Base-by-base conservation (phyloP, 2,888 invertebrate species). In the Lochmaea crataegi region DNA sequence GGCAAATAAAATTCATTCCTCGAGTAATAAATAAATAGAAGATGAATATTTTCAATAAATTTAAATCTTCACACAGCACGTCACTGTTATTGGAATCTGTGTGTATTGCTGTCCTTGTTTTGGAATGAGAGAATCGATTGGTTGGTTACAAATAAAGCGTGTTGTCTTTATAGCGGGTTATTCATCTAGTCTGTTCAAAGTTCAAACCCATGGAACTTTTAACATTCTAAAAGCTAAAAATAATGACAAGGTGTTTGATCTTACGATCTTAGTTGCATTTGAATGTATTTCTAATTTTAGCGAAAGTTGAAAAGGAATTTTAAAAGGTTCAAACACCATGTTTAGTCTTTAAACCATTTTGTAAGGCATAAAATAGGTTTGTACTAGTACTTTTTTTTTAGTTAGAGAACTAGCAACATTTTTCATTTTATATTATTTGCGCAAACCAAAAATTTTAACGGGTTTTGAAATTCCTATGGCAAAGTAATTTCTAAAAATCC, bases 341-440 rank as follows among this genome's bases (percentile, higher is more conserved):
- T 53, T 53, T 53, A n/a, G 9, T 53, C 18, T 53, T 53, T 16
- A 10, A 16, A 18, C 10, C 9, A 53, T 18, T 63, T 64, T 14
- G 60, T 53, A 65, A 38, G 58, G 42, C 56, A 32, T 53, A 32
- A 65, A 61, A 58, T 16, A 48, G 53, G 45, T 69, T 61, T 60
- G 60, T 60, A 38, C 60, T 32, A 60, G 60, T 38, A 60, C 38
- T 26, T 58, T 32, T 60, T 58, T n/a, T n/a, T 57, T 38, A 7
- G 18, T 60, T 60, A 58, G 32, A 32, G 5, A 32, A 38, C 38
- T 26, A 32, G 22, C 32, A 32, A 32, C 26, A 58, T 51, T 51
- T 48, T 51, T 2, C 6, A 51, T 51, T 16, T 16, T 53, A 9
- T 16, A n/a, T 53, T 16, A 18, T 16, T 18, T 18, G 16, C 53